Conservation (phyloP, 1,140 invertebrate species). For the Dysdera silvatica region DNA sequence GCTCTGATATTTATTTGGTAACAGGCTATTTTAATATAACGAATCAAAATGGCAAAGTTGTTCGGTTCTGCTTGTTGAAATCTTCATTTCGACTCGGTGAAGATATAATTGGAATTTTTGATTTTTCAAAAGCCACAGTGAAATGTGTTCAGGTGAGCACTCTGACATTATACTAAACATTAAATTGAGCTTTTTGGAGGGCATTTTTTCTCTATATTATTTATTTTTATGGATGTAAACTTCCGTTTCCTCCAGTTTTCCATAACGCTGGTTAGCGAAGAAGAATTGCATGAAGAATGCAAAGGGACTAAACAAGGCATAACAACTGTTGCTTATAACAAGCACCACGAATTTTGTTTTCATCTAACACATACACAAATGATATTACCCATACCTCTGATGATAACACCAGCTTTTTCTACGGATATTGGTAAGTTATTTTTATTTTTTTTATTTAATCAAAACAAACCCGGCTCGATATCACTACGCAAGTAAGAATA, state of each 20-base stretch:
- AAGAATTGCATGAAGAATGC: constrained; percentile 61
- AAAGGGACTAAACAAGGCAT: constrained; percentile 45
- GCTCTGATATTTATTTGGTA: background rate
- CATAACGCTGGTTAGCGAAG: constrained; percentile 84
- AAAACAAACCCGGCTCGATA: too few relatives aligned
- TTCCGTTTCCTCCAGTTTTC: constrained; percentile 48
- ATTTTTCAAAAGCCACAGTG: constrained; percentile 81
- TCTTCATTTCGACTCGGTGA: constrained; percentile 89
- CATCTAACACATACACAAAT: constrained; percentile 79
- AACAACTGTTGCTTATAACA: constrained; percentile 58
- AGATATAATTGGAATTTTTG: constrained; percentile 92
- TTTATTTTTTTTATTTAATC: too few relatives aligned
- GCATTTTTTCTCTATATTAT: background rate
- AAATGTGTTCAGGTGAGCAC: constrained; percentile 80
- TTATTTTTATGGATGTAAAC: background rate
- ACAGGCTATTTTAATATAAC: constrained; percentile 90
- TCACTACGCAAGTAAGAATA: too few relatives aligned
- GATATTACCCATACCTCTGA: constrained; percentile 83
- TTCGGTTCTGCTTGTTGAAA: constrained; percentile 88
- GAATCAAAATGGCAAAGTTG: constrained; percentile 81
- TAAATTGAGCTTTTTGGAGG: background rate
- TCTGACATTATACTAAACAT: too few relatives aligned
- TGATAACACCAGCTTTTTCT: constrained; percentile 85
- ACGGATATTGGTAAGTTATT: constrained; percentile 62
- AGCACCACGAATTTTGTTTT: constrained; percentile 85